Evolutionary conservation across 2,113 vertebrate genomes (phyloP).

Genomic region (Gymnobelideus leadbeateri): DNA sequence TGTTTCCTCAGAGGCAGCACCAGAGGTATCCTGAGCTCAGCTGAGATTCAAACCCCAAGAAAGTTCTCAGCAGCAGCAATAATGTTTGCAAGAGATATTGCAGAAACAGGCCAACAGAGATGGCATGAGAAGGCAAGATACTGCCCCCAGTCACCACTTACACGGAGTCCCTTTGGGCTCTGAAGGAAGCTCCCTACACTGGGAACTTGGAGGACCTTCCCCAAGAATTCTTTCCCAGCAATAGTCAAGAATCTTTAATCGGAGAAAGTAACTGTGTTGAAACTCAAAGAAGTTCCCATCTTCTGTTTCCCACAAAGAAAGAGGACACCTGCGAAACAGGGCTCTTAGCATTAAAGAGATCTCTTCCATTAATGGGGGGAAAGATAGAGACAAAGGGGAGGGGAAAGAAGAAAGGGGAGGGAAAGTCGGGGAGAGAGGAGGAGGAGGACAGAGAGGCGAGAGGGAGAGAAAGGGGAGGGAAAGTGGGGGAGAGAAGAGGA

Average conservation of each 20-base stretch:
- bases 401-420: background rate
- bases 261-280: background rate
- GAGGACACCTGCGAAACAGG: background rate
- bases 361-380: background rate
- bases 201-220: background rate
- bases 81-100: background rate
- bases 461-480: no score
- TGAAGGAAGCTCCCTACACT: background rate
- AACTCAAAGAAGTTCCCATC: background rate
- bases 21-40: constrained; percentile 32
- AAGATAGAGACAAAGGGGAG: background rate
- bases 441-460: no score
- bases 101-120: background rate
- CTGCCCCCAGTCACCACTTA: rapidly evolving
- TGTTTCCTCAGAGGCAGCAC: background rate
- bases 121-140: background rate
- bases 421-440: background rate
- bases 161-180: background rate
- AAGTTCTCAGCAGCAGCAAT: background rate
- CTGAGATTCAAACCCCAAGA: background rate
- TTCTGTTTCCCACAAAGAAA: background rate
- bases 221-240: background rate
- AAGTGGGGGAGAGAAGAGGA: no score
- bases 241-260: background rate
- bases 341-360: background rate